These are phyloP conservation scores for Pachymerium ferrugineum DNA, from an alignment of 2,888 invertebrate genomes.

Conservation along the genomic window DNA sequence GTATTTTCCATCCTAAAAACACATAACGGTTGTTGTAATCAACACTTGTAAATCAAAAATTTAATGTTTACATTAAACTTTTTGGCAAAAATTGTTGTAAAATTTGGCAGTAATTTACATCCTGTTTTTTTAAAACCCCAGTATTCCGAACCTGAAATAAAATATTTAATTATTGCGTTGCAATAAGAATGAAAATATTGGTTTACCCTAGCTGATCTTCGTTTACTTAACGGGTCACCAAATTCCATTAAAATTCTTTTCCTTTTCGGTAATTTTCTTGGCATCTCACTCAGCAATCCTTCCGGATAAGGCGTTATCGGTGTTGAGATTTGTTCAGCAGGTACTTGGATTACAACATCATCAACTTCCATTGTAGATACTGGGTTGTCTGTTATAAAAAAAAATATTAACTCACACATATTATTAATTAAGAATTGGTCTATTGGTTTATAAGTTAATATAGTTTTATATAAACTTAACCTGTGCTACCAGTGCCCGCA, in stretches of 20 bases:
- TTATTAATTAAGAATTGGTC: background rate
- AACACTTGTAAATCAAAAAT: background rate
- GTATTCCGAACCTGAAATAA: slow-evolving; percentile 39
- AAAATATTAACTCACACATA: background rate
- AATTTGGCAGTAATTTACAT: slow-evolving; percentile 46
- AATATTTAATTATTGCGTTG: background rate
- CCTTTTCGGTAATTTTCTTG: slow-evolving; percentile 32
- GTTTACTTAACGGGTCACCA: slow-evolving; percentile 33
- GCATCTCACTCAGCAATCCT: background rate
- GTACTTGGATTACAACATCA: background rate
- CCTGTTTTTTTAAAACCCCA: slow-evolving; percentile 42
- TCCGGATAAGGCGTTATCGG: background rate
- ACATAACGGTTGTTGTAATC: background rate
- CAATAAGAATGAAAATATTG: background rate
- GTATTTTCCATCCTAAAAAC: background rate
- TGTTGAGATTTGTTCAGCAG: background rate
- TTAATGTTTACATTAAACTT: slow-evolving; percentile 38
- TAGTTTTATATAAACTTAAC: too few species aligned
- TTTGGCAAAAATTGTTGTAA: slow-evolving; percentile 46
- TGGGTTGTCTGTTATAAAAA: background rate
- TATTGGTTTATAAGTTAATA: background rate
- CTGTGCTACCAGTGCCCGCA: too few species aligned
- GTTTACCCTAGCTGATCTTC: slow-evolving; percentile 35
- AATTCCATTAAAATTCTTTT: slow-evolving; percentile 31
- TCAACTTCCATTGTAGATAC: background rate